Conservation (phyloP, 2,888 invertebrate genomes). For the Xanthostigma xanthostigma region DNA sequence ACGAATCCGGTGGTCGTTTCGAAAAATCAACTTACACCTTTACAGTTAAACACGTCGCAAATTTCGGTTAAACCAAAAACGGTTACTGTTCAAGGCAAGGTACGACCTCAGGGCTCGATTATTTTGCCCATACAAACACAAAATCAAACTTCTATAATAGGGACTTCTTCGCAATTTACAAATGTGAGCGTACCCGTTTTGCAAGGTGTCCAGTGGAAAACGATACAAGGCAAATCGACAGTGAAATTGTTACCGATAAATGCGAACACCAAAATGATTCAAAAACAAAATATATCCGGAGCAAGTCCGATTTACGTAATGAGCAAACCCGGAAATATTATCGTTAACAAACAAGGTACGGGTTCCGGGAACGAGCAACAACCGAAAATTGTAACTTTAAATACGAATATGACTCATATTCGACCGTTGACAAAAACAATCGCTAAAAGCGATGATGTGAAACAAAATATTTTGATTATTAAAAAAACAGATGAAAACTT, state of each 20-base stretch:
- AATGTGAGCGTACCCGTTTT: conserved; percentile 5
- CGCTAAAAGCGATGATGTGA: neutral
- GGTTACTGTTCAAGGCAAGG: conserved; percentile 19
- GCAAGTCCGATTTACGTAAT: conserved; percentile 4
- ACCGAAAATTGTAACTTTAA: neutral
- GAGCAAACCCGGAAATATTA: conserved; percentile 5
- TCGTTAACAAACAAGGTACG: neutral
- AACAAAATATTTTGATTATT: conserved; percentile 1
- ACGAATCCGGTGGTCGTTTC: conserved; percentile 6
- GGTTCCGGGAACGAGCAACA: too few relatives aligned
- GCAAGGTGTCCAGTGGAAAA: conserved; percentile 21
- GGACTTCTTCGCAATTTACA: neutral
- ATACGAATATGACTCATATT: conserved; percentile 13
- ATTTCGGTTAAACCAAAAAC: conserved; percentile 23
- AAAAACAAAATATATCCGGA: neutral
- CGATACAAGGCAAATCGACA: conserved; percentile 26
- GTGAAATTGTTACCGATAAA: conserved; percentile 27
- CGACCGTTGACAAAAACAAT: conserved; percentile 15
- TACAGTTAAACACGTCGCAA: conserved; percentile 10
- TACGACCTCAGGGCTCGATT: conserved; percentile 5
- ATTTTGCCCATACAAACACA: conserved; percentile 3
- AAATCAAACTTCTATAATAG: neutral
- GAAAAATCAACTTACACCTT: conserved; percentile 4
- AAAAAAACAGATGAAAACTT: neutral
- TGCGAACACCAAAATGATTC: conserved; percentile 16